Evolutionary conservation across 2,888 invertebrate species (phyloP), one percentile per base, ranked within the genome.

Genomic region (Crematogaster levior): DNA sequence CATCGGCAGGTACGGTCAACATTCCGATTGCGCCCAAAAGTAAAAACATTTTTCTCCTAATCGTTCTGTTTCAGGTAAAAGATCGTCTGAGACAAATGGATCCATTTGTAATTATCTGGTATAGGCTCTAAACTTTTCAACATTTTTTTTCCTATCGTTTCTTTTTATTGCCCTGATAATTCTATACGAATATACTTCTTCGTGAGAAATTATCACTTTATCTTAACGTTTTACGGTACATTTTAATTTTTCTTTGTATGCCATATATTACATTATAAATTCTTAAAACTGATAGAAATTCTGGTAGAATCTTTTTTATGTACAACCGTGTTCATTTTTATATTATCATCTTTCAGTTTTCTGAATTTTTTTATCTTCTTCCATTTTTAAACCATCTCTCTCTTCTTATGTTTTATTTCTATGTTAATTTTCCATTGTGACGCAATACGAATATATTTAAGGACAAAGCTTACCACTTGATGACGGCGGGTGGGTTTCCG

Each of bases 401-500:
- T n/a, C 12, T 7, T 24, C 4, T 30, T 48, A 37, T 43, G 9
- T 66, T 30, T 75, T 51, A 0, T 27, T 40, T 9, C 43, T n/a
- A 34, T n/a, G n/a, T 34, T 34, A 34, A 34, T 34, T 34, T 34
- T 34, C 6, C 18, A 21, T 1, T 24, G 18, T 21, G 12, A 63
- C 24, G 24, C 18, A 40, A 46, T 21, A 46, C 3, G 3, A 43
- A 40, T 9, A 40, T 9, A 0, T 58, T 15, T 30, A 40, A 21
- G 9, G n/a, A 61, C 66, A 48, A 9, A 53, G 18, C 90, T 90
- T 90, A 98, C 98, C 98, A 98, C 95, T 97, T 98, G 89, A 98
- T 97, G 89, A 96, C 96, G 77, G 98, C 98, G 2, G 98, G 97
- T 60, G 98, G 98, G 95, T 98, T 98, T 91, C 98, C 98, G 94